phyloP scores from a whole-genome alignment of 2,113 vertebrate species.

The Genyomyrus donnyi region DNA sequence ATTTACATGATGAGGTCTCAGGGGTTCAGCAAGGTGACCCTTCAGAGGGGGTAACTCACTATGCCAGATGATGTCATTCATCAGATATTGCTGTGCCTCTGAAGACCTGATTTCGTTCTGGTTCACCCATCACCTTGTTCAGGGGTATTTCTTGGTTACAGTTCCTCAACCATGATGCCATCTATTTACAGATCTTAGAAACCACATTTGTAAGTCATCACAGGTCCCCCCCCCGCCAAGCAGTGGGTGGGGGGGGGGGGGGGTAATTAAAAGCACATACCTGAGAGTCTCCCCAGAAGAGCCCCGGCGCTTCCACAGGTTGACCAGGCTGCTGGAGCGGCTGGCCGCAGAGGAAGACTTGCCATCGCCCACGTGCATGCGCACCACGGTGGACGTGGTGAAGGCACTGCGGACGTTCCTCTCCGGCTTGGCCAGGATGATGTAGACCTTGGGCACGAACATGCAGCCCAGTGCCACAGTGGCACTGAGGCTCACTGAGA shows the following conservation, averaged over 20 bases:
- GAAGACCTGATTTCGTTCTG: neutral
- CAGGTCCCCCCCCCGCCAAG: neutral
- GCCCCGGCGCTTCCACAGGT: constrained; percentile 90
- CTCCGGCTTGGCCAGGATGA: constrained; percentile 95
- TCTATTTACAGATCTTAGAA: neutral
- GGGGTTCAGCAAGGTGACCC: neutral
- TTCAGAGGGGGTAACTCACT: neutral
- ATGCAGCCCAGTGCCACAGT: constrained; percentile 94
- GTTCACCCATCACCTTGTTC: neutral
- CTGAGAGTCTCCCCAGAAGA: constrained; percentile 93
- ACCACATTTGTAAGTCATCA: neutral
- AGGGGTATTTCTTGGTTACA: neutral
- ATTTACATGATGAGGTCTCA: neutral
- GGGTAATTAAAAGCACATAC: constrained; percentile 52
- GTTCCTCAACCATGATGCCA: neutral
- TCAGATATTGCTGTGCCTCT: neutral
- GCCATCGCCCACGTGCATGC: constrained; percentile 95
- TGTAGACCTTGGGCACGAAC: constrained; percentile 98
- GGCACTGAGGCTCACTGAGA: constrained; percentile 94
- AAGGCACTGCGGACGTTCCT: constrained; percentile 97
- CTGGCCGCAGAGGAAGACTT: constrained; percentile 90
- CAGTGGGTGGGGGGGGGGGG: neutral
- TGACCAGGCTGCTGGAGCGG: constrained; percentile 89
- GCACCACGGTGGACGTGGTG: constrained; percentile 91
- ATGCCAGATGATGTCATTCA: neutral